Percentiles rank a stretch among this genome's conserved stretches.
Conservation (phyloP, 2,888 invertebrate genomes). For the Cephus sareptanus region DNA sequence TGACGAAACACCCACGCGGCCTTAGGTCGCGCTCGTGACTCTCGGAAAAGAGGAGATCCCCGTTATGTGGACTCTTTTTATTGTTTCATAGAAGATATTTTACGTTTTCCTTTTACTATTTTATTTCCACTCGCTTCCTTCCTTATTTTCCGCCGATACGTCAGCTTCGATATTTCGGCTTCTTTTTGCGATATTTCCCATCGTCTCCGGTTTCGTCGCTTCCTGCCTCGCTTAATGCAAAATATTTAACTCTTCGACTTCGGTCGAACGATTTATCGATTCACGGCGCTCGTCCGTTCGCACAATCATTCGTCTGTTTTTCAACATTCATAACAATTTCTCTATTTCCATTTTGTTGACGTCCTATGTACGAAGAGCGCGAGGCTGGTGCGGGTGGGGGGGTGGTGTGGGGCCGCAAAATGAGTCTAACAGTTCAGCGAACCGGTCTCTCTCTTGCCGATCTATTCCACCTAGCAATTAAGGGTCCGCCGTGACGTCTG, state of each 20-base stretch:
- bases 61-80: neutral
- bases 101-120: neutral
- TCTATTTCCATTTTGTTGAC: neutral
- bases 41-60: slow-evolving; percentile 1
- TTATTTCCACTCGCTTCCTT: neutral
- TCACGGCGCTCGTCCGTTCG: neutral
- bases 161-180: neutral
- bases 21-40: slow-evolving; percentile 28
- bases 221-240: neutral
- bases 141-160: neutral
- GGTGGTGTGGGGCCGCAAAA: neutral
- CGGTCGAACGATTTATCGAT: neutral
- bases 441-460: neutral
- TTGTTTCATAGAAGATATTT: too few relatives aligned
- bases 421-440: neutral
- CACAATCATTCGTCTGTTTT: neutral
- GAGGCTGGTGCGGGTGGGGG: too few relatives aligned
- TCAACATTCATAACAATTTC: neutral
- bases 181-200: neutral
- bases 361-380: neutral
- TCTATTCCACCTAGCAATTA: slow-evolving; percentile 23
- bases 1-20: neutral
- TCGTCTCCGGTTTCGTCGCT: neutral
- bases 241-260: neutral
- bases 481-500: slow-evolving; percentile 25